These are phyloP conservation scores for Villa cingulata DNA, from an alignment of 2,888 invertebrate genomes.

Conservation along the genomic window DNA sequence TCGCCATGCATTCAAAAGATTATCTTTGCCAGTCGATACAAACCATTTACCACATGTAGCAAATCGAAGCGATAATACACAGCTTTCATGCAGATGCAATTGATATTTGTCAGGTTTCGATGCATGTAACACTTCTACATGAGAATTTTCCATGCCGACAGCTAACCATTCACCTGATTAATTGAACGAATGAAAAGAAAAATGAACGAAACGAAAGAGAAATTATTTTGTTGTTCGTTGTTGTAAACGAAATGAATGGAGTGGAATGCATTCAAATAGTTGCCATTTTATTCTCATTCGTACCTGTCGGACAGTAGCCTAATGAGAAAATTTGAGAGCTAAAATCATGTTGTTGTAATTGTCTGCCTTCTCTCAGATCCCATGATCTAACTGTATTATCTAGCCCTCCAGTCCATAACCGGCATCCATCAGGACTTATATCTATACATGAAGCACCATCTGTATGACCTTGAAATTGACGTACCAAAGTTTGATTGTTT, in stretches of 20 bases:
- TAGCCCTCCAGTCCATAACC: conserved; percentile 84
- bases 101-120: conserved; percentile 92
- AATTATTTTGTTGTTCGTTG: neutral
- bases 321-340: conserved; percentile 75
- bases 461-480: conserved; percentile 90
- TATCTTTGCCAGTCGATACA: conserved; percentile 97
- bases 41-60: conserved; percentile 98
- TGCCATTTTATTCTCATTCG: neutral
- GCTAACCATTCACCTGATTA: conserved; percentile 78
- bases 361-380: conserved; percentile 87
- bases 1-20: conserved; percentile 92
- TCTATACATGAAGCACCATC: conserved; percentile 98
- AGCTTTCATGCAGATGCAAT: conserved; percentile 89
- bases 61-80: conserved; percentile 89
- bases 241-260: too few species aligned
- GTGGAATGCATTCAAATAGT: too few species aligned
- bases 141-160: conserved; percentile 96
- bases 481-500: conserved; percentile 79
- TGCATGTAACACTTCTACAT: conserved; percentile 86
- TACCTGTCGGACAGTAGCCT: conserved; percentile 83
- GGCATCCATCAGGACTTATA: conserved; percentile 84
- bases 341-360: conserved; percentile 91
- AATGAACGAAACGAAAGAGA: neutral
- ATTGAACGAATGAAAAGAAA: neutral
- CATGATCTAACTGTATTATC: conserved; percentile 95